Evolutionary conservation across 2,113 vertebrate genomes (phyloP).

Genomic region (Callionymus lyra): DNA sequence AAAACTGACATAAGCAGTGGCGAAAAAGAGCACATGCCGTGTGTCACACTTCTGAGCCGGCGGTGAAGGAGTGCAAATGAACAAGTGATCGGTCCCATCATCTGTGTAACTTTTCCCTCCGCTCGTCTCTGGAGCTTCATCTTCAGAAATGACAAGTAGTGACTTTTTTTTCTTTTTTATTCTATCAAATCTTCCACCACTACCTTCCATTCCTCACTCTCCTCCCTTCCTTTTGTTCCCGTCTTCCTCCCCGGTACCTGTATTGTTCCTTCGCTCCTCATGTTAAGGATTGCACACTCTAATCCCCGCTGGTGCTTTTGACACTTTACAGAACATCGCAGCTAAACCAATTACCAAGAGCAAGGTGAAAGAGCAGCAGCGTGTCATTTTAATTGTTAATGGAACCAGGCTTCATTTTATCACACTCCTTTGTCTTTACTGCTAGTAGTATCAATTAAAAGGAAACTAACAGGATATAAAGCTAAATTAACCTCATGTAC

Average conservation of each 20-base stretch:
- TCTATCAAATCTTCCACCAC: no score
- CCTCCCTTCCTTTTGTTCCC: no score
- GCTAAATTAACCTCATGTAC: no score
- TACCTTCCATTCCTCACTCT: no score
- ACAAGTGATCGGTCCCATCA: constrained; percentile 48
- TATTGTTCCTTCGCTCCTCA: constrained; percentile 1
- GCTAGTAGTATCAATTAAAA: no score
- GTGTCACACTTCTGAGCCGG: constrained; percentile 56
- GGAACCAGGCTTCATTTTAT: no score
- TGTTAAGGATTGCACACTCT: constrained; percentile 26
- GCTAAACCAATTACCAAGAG: constrained; percentile 48
- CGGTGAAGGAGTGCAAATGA: constrained; percentile 67
- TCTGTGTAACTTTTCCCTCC: constrained; percentile 8
- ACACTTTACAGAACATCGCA: constrained; percentile 55
- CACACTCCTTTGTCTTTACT: no score
- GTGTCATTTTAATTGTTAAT: constrained; percentile 15
- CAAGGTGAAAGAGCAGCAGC: constrained; percentile 26
- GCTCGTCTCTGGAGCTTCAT: constrained; percentile 28
- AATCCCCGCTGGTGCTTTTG: constrained; percentile 45
- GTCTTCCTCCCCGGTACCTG: no score
- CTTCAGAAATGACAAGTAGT: no score
- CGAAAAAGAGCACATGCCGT: constrained; percentile 60
- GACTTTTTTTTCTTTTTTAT: no score
- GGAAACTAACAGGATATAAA: no score
- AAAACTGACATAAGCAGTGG: constrained; percentile 60